Conservation (phyloP, 2,797 vertebrate species). For the Rhynchotus rufescens region DNA sequence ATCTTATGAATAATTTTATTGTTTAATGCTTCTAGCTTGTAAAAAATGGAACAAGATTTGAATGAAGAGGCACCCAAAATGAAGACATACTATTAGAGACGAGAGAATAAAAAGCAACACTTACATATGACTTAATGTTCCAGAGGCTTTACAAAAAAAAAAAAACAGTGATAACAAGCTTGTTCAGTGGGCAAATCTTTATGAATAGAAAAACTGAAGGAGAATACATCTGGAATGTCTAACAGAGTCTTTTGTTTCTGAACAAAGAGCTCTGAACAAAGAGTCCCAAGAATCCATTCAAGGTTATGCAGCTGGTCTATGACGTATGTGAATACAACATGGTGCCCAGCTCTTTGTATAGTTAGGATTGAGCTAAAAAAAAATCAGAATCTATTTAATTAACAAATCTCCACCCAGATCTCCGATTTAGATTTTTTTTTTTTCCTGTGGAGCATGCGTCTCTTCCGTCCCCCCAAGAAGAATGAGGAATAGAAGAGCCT, state of each 20-base stretch:
- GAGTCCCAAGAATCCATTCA: neutral
- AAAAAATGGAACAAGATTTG: neutral
- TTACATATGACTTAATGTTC: conserved; percentile 15
- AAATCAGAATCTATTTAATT: neutral
- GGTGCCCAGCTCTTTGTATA: too few species aligned
- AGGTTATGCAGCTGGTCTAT: neutral
- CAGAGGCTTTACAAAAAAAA: neutral
- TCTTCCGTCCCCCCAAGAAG: neutral
- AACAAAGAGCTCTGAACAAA: neutral
- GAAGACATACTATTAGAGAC: neutral
- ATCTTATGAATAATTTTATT: conserved; percentile 5
- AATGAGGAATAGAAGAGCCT: too few species aligned
- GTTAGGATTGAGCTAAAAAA: neutral
- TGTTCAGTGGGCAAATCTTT: neutral
- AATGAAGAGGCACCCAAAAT: neutral
- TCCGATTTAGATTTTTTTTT: neutral
- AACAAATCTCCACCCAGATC: neutral
- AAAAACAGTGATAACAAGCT: neutral
- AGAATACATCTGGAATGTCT: neutral
- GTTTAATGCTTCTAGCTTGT: neutral
- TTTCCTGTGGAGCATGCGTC: too few species aligned
- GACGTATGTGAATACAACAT: rapidly evolving
- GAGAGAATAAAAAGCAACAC: neutral
- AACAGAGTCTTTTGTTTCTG: neutral
- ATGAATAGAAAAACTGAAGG: neutral